Base-by-base conservation (phyloP, 2,113 vertebrate genomes). In the Bos javanicus region DNA sequence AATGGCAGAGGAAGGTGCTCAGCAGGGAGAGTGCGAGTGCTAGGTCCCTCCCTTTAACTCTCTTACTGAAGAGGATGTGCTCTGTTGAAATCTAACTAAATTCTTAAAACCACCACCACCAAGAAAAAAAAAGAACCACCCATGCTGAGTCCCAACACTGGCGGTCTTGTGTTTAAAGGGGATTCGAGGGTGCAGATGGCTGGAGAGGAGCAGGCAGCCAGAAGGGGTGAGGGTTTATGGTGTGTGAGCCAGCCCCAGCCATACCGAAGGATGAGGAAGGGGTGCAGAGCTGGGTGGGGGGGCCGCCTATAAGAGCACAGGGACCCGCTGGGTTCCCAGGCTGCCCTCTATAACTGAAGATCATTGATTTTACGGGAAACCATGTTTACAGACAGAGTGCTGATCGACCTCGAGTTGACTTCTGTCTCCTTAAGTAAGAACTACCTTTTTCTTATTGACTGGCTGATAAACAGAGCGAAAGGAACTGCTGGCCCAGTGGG, bases 281-380 rank as follows among this genome's bases (percentile, higher is more conserved):
- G 94, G 95, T 3, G 0, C 0, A 0, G 39, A 43, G 62, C 0
- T 1, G 60, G 39, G 1, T 0, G 36, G 87, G 28, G 28, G 96
- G 17, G 3, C 89, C 64, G 88, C 17, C 33, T 52, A 83, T 74
- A 80, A 91, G 95, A 98, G 98, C 96, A 25, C 80, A 43, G 98
- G 97, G 99, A 99, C 99, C 99, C 98, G 99, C 99, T 99, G 92
- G 99, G 99, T 98, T 98, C 99, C 98, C 99, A 98, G 99, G 99
- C 99, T 99, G 99, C 99, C 99, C 99, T 99, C 99, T 99, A 98
- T 99, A 99, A 99, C 99, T 99, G 99, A 99, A 99, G 99, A 99
- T 99, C 99, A 99, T 99, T 99, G 99, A 99, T 99, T 99, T 99
- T 99, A 99, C 99, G 99, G 99, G 99, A 99, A 99, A 99, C 99